Evolutionary conservation across 2,113 vertebrate genomes (phyloP), one percentile per base, ranked within the genome.

Genomic region (Acrocephalus arundinaceus): DNA sequence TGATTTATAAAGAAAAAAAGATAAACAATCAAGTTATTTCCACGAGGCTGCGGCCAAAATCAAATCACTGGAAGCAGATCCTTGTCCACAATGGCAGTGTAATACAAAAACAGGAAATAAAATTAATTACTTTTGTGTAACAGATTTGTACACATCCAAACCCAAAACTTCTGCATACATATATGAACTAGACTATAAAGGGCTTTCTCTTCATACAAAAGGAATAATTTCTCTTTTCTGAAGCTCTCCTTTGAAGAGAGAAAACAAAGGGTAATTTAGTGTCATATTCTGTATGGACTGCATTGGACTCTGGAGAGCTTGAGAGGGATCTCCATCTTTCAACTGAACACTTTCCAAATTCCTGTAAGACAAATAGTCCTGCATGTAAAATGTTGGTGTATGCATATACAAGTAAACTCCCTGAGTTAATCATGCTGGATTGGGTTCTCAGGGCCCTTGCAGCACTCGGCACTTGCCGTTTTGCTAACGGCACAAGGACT

Each of bases 241-340:
- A 85, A 85, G 7, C 5, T 74, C 14, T 81, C 16, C 8, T 87
- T 72, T 78, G 13, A 66, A 65, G 45, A 72, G 2, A n/a, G 7
- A 71, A 66, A 78, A 46, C 18, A 78, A 37, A 71, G 70, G 2
- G 16, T 23, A 54, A 30, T 67, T 65, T 45, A 58, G 7, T 1
- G 2, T 21, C 39, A 6, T 66, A n/a, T 31, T 89, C 55, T 70
- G 5, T 23, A 48, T 19, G 43, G 20, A 51, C 33, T 31, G 4
- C 0, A 0, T 6, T 43, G 45, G 43, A 19, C 12, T 5, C 9
- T 37, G 37, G 11, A 30, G 46, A 52, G 13, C 14, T 73, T 48
- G 23, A 67, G 43, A 68, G 3, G 4, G 14, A 39, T 17, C 33
- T 85, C 12, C 11, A 39, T 45, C 24, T 67, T 43, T 46, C 17